Conservation (phyloP, 2,888 invertebrate species). For the Agrochola macilenta region DNA sequence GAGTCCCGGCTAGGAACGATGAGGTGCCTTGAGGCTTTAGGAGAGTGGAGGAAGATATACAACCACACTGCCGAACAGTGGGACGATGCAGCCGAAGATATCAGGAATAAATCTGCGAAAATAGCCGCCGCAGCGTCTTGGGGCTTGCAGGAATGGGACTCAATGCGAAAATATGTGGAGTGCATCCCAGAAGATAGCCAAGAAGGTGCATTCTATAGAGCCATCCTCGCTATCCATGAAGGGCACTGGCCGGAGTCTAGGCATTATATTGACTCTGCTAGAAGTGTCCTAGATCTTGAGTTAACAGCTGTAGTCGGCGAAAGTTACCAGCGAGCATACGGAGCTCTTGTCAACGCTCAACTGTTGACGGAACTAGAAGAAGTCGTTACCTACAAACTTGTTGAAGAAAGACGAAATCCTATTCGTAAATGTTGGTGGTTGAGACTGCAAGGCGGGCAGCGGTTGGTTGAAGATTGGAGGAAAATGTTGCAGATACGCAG, state of each 20-base stretch:
- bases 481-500: conserved; percentile 98
- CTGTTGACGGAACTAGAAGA: conserved; percentile 99
- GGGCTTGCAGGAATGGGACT: conserved; percentile 98
- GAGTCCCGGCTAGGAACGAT: conserved; percentile 98
- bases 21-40: conserved; percentile 98
- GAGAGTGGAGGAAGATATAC: conserved; percentile 98
- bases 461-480: conserved; percentile 99
- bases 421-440: conserved; percentile 98
- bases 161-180: conserved; percentile 97
- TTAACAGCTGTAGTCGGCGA: conserved; percentile 98
- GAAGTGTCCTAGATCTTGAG: conserved; percentile 98
- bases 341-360: conserved; percentile 98
- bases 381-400: conserved; percentile 98
- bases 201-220: conserved; percentile 98
- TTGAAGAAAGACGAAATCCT: conserved; percentile 96
- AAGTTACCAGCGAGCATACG: conserved; percentile 98
- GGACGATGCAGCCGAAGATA: conserved; percentile 87
- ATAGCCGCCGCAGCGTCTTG: conserved; percentile 98
- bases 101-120: conserved; percentile 93
- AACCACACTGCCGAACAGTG: conserved; percentile 93
- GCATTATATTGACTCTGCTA: conserved; percentile 96
- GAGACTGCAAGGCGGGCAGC: conserved; percentile 97
- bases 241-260: conserved; percentile 93
- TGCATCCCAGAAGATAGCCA: conserved; percentile 97
- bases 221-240: conserved; percentile 97